These are phyloP conservation scores for Tinamus major DNA, from an alignment of 2,797 vertebrate species.

Conservation along the genomic window DNA sequence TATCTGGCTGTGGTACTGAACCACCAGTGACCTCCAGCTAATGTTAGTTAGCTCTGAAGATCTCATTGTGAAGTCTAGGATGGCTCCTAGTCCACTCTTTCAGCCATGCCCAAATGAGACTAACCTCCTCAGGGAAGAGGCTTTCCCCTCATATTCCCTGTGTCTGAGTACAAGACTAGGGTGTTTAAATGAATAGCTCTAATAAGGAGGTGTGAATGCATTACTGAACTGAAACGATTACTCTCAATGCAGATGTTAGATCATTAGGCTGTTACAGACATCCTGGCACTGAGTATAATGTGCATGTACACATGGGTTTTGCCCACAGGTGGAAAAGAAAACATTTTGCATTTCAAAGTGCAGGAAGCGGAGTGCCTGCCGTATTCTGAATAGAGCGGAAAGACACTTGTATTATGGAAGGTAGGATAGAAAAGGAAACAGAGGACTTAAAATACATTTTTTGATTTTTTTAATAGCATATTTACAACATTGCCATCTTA, in stretches of 20 bases:
- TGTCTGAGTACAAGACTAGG: not conserved
- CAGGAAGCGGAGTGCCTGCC: not conserved
- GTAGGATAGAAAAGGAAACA: not conserved
- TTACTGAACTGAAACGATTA: slow-evolving; percentile 10
- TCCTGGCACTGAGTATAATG: not conserved
- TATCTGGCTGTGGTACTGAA: not conserved
- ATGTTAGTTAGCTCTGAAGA: not conserved
- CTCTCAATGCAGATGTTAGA: not conserved
- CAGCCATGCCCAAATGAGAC: not conserved
- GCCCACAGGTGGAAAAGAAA: not conserved
- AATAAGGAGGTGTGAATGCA: not conserved
- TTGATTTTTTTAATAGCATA: not conserved
- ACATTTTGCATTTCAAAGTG: not conserved
- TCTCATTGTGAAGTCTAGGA: not conserved
- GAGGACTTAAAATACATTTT: not conserved
- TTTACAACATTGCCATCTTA: not conserved
- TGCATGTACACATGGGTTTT: not conserved
- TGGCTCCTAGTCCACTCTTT: not conserved
- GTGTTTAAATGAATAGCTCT: not conserved
- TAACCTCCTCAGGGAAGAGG: not conserved
- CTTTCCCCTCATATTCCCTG: not conserved
- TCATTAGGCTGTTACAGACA: not conserved
- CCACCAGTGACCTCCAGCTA: not conserved
- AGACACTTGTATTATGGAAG: not conserved
- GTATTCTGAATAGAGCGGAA: not conserved